These are phyloP conservation scores for Apamea monoglypha DNA, from an alignment of 2,888 invertebrate genomes.

Conservation along the genomic window DNA sequence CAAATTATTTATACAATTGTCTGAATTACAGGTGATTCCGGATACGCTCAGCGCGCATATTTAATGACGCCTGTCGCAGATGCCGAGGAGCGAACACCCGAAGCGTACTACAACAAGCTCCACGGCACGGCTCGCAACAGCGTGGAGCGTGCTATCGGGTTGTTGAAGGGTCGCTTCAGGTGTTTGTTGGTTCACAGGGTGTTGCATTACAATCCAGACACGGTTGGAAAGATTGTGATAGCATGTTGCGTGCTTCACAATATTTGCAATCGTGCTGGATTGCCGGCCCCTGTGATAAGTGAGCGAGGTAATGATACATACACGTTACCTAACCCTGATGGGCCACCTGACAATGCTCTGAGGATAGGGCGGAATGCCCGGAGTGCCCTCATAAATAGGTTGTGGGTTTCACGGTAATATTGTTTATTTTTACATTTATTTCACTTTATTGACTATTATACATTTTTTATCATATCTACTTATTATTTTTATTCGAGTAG, in stretches of 20 bases:
- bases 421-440: not conserved
- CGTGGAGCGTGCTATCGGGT: not conserved
- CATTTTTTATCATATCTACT: too few species aligned
- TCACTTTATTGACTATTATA: too few species aligned
- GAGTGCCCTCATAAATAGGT: not conserved
- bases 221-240: not conserved
- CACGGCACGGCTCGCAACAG: not conserved
- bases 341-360: not conserved
- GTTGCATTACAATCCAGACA: not conserved
- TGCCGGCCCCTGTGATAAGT: not conserved
- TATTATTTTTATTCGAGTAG: too few species aligned
- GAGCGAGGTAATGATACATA: not conserved
- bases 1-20: not conserved
- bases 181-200: not conserved
- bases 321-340: not conserved
- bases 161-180: not conserved
- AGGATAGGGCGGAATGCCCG: not conserved
- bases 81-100: not conserved
- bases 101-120: not conserved
- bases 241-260: not conserved
- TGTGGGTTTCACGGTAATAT: not conserved
- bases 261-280: not conserved
- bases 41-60: not conserved
- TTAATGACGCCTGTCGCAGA: not conserved
- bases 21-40: not conserved